Conservation (phyloP, 53 echinoderm and acorn worm species). For the Glandiceps talaboti region DNA sequence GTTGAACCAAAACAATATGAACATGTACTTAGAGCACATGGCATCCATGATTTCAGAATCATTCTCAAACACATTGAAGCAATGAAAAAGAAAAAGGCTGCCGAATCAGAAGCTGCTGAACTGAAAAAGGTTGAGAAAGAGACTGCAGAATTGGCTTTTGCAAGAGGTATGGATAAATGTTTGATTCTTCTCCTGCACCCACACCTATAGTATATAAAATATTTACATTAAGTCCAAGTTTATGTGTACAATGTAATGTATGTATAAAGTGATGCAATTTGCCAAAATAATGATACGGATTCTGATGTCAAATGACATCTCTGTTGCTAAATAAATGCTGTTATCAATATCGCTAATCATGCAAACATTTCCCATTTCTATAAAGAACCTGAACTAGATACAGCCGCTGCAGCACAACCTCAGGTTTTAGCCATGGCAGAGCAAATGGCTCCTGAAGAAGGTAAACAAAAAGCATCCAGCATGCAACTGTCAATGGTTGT, state of each 20-base stretch:
- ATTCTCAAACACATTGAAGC: slow-evolving; percentile 69
- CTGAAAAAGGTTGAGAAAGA: background rate
- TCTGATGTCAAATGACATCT: too few species aligned
- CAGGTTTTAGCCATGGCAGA: background rate
- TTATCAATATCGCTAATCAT: too few species aligned
- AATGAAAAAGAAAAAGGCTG: slow-evolving; percentile 49
- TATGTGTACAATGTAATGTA: too few species aligned
- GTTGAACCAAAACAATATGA: slow-evolving; percentile 81
- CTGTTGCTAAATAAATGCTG: too few species aligned
- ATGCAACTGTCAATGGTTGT: too few species aligned
- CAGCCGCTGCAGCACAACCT: slow-evolving; percentile 16
- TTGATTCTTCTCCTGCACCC: too few species aligned
- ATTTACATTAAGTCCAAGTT: too few species aligned
- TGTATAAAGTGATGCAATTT: too few species aligned
- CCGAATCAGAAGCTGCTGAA: slow-evolving; percentile 11
- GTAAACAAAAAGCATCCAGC: background rate
- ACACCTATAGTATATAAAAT: too few species aligned
- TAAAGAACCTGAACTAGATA: slow-evolving; percentile 42
- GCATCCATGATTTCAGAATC: slow-evolving; percentile 79
- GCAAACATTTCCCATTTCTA: too few species aligned
- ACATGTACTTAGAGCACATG: slow-evolving; percentile 51
- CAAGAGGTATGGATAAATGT: background rate
- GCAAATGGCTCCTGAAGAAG: background rate
- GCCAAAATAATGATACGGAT: too few species aligned
- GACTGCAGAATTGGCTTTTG: background rate